Percentiles rank a stretch among this genome's conserved stretches.
Evolutionary conservation across 2,888 invertebrate species (phyloP).

Genomic region (Liposcelis brunnea): DNA sequence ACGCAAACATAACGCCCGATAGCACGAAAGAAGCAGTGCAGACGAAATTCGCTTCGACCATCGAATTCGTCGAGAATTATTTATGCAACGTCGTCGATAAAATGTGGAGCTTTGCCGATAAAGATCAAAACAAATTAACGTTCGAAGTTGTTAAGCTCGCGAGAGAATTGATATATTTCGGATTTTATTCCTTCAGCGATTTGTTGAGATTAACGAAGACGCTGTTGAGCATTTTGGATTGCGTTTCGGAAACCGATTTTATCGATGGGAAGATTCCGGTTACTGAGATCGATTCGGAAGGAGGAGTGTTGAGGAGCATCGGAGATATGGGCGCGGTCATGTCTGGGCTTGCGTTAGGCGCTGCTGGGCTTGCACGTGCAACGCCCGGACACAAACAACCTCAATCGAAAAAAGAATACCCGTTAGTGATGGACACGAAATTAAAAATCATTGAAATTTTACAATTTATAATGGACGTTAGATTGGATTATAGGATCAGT

Average conservation of each 20-base stretch:
- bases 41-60: constrained; percentile 75
- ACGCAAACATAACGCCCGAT: constrained; percentile 72
- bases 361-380: constrained; percentile 46
- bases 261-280: constrained; percentile 49
- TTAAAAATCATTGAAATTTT: constrained; percentile 97
- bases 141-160: constrained; percentile 97
- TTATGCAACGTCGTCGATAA: constrained; percentile 80
- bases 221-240: constrained; percentile 82
- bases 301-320: constrained; percentile 70
- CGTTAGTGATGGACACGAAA: constrained; percentile 96
- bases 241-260: constrained; percentile 61
- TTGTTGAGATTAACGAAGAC: constrained; percentile 86
- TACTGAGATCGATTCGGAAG: constrained; percentile 68
- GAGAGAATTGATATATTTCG: constrained; percentile 92
- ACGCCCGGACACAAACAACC: constrained; percentile 25
- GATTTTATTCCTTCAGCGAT: constrained; percentile 94
- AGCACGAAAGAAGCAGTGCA: constrained; percentile 76
- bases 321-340: constrained; percentile 86
- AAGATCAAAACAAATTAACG: constrained; percentile 93
- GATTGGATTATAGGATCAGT: constrained; percentile 94
- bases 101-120: constrained; percentile 84
- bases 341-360: constrained; percentile 71
- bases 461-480: constrained; percentile 91
- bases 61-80: constrained; percentile 93
- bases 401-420: constrained; percentile 61